Conservation (phyloP, 2,113 vertebrate genomes). For the Columbina picui region DNA sequence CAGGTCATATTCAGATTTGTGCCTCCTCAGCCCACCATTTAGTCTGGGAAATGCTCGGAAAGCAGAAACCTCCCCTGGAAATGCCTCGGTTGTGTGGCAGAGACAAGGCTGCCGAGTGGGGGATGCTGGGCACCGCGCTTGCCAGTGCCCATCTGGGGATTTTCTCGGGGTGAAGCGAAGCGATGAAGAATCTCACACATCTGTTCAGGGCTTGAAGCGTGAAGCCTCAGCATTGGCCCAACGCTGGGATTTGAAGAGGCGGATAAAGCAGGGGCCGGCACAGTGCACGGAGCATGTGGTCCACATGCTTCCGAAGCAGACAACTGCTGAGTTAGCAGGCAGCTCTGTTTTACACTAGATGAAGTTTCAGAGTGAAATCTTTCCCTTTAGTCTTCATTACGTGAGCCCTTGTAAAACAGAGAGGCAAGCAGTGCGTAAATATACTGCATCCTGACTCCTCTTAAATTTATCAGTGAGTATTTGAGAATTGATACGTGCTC, state of each 20-base stretch:
- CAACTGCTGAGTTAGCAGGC: background rate
- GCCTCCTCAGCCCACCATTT: background rate
- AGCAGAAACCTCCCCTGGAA: background rate
- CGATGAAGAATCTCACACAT: background rate
- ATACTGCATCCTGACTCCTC: background rate
- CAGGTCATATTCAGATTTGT: background rate
- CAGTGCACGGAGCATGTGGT: background rate
- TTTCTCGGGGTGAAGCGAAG: background rate
- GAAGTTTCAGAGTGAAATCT: background rate
- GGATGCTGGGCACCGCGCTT: fast-evolving
- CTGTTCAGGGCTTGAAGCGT: background rate
- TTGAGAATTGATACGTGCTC: background rate
- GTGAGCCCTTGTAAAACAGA: background rate
- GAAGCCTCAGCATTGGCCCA: background rate
- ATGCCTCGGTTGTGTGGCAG: background rate
- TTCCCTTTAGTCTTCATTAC: background rate
- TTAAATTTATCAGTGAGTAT: background rate
- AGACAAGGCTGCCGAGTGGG: fast-evolving
- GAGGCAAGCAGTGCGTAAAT: background rate
- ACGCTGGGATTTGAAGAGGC: background rate
- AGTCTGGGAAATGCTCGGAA: background rate
- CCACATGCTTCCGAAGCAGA: fast-evolving
- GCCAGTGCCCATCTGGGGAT: too few relatives aligned
- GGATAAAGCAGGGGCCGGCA: fast-evolving
- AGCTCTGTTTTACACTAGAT: background rate